These are phyloP conservation scores for Latrodectus hesperus DNA, from an alignment of 2,888 invertebrate genomes.

Conservation along the genomic window DNA sequence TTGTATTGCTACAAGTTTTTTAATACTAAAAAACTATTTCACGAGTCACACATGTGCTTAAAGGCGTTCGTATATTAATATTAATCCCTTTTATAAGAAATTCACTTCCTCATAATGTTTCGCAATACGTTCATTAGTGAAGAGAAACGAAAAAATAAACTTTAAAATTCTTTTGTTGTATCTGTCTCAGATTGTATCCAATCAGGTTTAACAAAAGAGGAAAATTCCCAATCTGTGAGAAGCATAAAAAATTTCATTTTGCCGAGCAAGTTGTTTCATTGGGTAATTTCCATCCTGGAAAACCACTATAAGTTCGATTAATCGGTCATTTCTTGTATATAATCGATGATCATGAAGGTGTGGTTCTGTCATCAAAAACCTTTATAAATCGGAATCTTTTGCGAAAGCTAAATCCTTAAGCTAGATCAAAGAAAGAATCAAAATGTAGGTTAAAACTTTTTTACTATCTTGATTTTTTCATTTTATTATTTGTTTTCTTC, in stretches of 20 bases:
- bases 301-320: constrained; percentile 10
- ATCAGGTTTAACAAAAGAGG: constrained; percentile 5
- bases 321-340: constrained; percentile 30
- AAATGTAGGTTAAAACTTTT: constrained; percentile 44
- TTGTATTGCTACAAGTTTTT: too few species aligned
- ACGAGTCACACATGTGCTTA: too few species aligned
- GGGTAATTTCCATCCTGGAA: background rate
- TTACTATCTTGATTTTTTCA: constrained; percentile 10
- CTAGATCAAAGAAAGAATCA: constrained; percentile 21
- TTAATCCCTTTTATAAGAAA: too few species aligned
- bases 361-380: constrained; percentile 28
- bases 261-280: background rate
- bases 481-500: constrained; percentile 7
- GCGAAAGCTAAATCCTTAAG: constrained; percentile 12
- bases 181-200: background rate
- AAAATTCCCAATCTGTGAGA: constrained; percentile 15
- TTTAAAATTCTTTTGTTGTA: background rate
- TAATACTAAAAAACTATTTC: too few species aligned
- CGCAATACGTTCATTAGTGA: too few species aligned
- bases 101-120: too few species aligned
- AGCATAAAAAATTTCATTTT: constrained; percentile 4
- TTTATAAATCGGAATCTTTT: constrained; percentile 25
- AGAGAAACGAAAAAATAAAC: background rate
- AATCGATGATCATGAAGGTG: constrained; percentile 37
- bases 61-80: too few species aligned